A percentile compares a stretch with the other conserved stretches of the same genome.
Evolutionary conservation across 2,888 invertebrate species (phyloP).

Genomic region (Dolichopus griseipennis): DNA sequence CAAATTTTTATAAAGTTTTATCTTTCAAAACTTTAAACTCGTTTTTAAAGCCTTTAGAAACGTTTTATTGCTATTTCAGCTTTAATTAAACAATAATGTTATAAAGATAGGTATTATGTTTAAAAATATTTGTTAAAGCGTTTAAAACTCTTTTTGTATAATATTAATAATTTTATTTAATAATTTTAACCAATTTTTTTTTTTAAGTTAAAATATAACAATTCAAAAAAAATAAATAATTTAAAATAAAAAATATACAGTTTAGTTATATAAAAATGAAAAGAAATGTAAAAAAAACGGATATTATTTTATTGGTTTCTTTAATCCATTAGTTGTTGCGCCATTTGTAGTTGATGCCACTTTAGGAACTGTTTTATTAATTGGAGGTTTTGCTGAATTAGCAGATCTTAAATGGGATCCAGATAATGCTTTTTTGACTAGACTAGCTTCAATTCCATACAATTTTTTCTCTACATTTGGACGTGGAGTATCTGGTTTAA

Average conservation of each 20-base stretch:
- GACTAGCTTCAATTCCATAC: conserved; percentile 1
- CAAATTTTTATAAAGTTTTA: no score
- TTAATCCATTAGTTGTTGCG: not conserved
- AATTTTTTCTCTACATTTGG: conserved; percentile 9
- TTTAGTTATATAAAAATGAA: not conserved
- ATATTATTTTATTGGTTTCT: not conserved
- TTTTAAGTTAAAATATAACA: not conserved
- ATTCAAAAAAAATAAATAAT: not conserved
- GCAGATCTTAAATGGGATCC: not conserved
- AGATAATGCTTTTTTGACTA: not conserved
- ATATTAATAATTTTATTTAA: not conserved
- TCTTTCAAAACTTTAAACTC: no score
- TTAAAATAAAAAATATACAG: not conserved
- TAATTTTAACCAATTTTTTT: not conserved
- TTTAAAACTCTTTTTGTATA: no score
- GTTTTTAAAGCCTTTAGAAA: no score
- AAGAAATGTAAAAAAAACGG: not conserved
- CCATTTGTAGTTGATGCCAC: not conserved
- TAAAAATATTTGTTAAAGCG: no score
- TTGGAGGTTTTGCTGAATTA: not conserved
- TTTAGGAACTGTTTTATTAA: not conserved
- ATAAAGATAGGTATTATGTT: no score
- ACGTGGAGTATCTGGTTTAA: conserved; percentile 17
- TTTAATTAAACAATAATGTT: no score
- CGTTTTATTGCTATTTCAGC: no score